These are phyloP conservation scores for Urechis unicinctus DNA, from an alignment of 2,888 invertebrate species.

Conservation along the genomic window DNA sequence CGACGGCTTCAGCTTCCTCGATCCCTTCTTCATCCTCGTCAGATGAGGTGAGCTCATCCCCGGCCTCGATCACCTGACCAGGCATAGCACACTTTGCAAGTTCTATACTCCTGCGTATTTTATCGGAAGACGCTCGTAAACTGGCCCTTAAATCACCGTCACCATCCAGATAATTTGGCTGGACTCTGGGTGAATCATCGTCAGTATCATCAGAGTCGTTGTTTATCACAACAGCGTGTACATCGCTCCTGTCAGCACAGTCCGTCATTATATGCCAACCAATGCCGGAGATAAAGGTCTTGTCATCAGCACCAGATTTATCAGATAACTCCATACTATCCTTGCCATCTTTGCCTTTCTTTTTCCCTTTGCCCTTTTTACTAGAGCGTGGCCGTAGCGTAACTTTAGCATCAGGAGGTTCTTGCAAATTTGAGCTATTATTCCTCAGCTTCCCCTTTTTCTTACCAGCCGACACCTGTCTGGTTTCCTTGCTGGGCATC, in stretches of 20 bases:
- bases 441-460: not conserved
- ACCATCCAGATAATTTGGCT: slow-evolving; percentile 5
- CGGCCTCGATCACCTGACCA: not conserved
- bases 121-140: not conserved
- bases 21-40: not conserved
- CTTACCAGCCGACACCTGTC: slow-evolving; percentile 7
- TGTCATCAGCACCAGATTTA: slow-evolving; percentile 3
- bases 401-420: slow-evolving; percentile 29
- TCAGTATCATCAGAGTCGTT: not conserved
- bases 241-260: slow-evolving; percentile 30
- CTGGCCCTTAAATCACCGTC: not conserved
- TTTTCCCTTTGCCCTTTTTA: slow-evolving; percentile 5
- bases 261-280: slow-evolving; percentile 39
- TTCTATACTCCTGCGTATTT: not conserved
- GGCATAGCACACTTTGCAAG: not conserved
- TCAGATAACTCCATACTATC: slow-evolving; percentile 1
- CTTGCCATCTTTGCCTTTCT: slow-evolving; percentile 5
- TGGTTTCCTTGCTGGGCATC: not conserved
- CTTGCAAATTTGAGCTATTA: slow-evolving; percentile 6
- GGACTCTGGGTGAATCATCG: not conserved
- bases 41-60: too few relatives aligned
- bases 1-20: slow-evolving; percentile 4
- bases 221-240: not conserved
- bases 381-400: not conserved
- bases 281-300: slow-evolving; percentile 36